Percentiles rank a stretch among this genome's conserved stretches.
Conservation (phyloP, 2,797 vertebrate genomes). For the Otus scops region DNA sequence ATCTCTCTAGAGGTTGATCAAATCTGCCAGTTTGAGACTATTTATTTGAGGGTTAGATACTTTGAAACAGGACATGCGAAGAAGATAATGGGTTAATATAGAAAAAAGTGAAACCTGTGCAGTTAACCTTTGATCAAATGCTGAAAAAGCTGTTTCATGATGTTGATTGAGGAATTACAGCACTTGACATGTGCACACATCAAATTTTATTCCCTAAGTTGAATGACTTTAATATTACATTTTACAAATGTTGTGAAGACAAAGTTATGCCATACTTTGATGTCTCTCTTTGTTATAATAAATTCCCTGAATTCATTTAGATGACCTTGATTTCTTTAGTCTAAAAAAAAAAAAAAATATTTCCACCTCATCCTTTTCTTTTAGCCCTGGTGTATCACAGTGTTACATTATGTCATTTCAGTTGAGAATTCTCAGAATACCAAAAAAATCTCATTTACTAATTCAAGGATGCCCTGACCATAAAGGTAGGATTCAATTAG, state of each 20-base stretch:
- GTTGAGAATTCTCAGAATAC: not conserved
- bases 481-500: not conserved
- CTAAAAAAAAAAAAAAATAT: not conserved
- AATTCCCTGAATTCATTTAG: not conserved
- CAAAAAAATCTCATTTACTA: not conserved
- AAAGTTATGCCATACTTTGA: slow-evolving; percentile 31
- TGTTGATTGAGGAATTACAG: not conserved
- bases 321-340: slow-evolving; percentile 40
- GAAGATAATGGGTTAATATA: not conserved
- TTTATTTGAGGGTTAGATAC: not conserved
- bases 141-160: not conserved
- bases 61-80: not conserved
- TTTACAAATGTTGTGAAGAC: slow-evolving; percentile 4
- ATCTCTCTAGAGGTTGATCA: not conserved
- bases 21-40: not conserved
- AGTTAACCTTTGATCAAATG: slow-evolving; percentile 37
- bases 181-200: not conserved
- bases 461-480: not conserved
- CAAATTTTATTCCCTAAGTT: not conserved
- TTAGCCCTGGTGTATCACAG: not conserved
- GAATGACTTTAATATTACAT: not conserved
- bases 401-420: not conserved
- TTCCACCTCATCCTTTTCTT: not conserved
- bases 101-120: not conserved
- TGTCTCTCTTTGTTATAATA: slow-evolving; percentile 8